phyloP scores from a whole-genome alignment of 2,888 invertebrate genomes.

The Oxystoma pomonae region DNA sequence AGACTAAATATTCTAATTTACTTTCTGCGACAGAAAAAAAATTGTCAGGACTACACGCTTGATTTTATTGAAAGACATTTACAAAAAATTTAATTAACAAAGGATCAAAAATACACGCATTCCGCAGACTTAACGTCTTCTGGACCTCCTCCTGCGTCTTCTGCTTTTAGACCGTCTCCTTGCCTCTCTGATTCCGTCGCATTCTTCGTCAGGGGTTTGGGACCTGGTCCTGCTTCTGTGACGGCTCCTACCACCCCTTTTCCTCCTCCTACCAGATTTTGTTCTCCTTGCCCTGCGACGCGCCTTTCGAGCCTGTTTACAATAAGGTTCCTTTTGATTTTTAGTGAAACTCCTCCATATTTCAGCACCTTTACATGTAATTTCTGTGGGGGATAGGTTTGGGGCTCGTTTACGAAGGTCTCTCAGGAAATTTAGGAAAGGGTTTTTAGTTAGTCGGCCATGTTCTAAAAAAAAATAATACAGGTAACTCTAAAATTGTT shows the following conservation, averaged over 20 bases:
- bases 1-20: too few species aligned
- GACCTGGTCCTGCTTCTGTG: constrained; percentile 4
- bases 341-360: constrained; percentile 26
- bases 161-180: neutral
- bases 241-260: constrained; percentile 10
- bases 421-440: constrained; percentile 27
- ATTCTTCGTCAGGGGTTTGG: neutral
- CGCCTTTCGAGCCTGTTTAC: constrained; percentile 20
- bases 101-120: too few species aligned
- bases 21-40: too few species aligned
- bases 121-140: too few species aligned
- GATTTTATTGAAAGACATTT: too few species aligned
- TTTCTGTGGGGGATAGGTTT: constrained; percentile 13
- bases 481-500: too few species aligned
- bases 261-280: constrained; percentile 1
- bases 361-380: constrained; percentile 21
- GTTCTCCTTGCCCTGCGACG: constrained; percentile 8
- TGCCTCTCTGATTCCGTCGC: neutral
- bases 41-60: too few species aligned
- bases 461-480: too few species aligned
- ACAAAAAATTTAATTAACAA: too few species aligned
- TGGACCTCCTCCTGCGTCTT: too few species aligned
- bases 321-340: constrained; percentile 22
- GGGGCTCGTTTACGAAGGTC: constrained; percentile 22
- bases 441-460: too few species aligned